Evolutionary conservation across 2,888 invertebrate species (phyloP).

Genomic region (Apamea sordens): DNA sequence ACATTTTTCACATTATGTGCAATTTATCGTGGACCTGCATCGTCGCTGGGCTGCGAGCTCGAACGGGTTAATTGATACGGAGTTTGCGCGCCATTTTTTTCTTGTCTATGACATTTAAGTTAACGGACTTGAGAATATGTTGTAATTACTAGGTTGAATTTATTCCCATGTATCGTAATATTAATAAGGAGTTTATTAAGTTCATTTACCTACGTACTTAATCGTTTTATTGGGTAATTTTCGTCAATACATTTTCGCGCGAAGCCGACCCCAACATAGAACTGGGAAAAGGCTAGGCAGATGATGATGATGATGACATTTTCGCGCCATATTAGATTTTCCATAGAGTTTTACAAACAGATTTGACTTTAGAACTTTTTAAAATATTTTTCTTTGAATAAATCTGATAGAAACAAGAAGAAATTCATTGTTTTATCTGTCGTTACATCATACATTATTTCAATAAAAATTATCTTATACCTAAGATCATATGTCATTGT

Average conservation of each 20-base stretch:
- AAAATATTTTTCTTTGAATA: background rate
- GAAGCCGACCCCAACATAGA: too few relatives aligned
- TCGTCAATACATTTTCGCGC: background rate
- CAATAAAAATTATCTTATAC: conserved; percentile 56
- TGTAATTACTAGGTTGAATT: background rate
- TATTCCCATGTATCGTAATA: background rate
- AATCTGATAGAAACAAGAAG: conserved; percentile 31
- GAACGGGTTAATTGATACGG: conserved; percentile 50
- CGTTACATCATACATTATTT: conserved; percentile 63
- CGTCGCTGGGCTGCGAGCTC: conserved; percentile 19
- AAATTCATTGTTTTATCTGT: conserved; percentile 30
- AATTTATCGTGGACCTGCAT: conserved; percentile 50
- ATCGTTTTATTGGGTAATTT: background rate
- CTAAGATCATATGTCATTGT: conserved; percentile 64
- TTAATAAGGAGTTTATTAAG: background rate
- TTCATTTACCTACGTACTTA: background rate
- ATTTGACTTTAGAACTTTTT: background rate
- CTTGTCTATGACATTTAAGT: conserved; percentile 45
- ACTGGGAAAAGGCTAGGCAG: too few relatives aligned
- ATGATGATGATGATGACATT: too few relatives aligned
- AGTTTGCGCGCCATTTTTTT: conserved; percentile 35
- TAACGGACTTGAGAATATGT: conserved; percentile 13
- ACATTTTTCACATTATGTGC: conserved; percentile 49
- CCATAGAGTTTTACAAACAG: background rate
- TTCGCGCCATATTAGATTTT: background rate